Percentiles rank a stretch among this genome's conserved stretches.
These are phyloP conservation scores for Patella depressa DNA, from an alignment of 2,888 invertebrate genomes.

Conservation along the genomic window DNA sequence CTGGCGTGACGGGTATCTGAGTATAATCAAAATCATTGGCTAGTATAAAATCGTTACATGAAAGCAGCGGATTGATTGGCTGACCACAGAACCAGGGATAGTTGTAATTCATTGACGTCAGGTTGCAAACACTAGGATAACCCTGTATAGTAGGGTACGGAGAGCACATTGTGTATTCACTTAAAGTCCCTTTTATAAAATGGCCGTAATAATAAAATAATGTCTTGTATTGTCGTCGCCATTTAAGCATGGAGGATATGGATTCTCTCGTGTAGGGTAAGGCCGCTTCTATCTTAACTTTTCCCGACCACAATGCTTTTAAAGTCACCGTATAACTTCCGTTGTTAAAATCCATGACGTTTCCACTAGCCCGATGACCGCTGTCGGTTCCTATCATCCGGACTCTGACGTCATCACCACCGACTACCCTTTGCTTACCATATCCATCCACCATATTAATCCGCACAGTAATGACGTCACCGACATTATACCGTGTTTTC, in stretches of 20 bases:
- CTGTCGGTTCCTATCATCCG: slow-evolving; percentile 4
- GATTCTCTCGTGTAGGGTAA: background rate
- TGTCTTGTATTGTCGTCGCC: background rate
- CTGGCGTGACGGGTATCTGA: background rate
- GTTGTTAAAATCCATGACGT: slow-evolving; percentile 25
- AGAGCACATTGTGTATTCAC: background rate
- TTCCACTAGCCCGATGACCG: background rate
- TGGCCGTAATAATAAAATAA: background rate
- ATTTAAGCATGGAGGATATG: background rate
- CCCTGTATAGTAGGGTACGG: background rate
- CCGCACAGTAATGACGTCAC: slow-evolving; percentile 13
- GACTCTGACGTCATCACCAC: slow-evolving; percentile 22
- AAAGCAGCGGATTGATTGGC: background rate
- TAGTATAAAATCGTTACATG: background rate
- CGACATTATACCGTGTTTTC: background rate
- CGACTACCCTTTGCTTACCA: slow-evolving; percentile 15
- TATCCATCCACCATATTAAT: slow-evolving; percentile 19
- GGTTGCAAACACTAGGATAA: background rate
- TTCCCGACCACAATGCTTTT: slow-evolving; percentile 18
- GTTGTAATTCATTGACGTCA: background rate
- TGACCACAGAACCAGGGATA: slow-evolving; percentile 3
- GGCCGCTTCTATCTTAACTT: background rate
- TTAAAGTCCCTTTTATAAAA: background rate
- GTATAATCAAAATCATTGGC: slow-evolving; percentile 2
- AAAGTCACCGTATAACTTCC: slow-evolving; percentile 18